phyloP scores from a whole-genome alignment of 2,797 vertebrate genomes.

The Gymnothorax reevesii region DNA sequence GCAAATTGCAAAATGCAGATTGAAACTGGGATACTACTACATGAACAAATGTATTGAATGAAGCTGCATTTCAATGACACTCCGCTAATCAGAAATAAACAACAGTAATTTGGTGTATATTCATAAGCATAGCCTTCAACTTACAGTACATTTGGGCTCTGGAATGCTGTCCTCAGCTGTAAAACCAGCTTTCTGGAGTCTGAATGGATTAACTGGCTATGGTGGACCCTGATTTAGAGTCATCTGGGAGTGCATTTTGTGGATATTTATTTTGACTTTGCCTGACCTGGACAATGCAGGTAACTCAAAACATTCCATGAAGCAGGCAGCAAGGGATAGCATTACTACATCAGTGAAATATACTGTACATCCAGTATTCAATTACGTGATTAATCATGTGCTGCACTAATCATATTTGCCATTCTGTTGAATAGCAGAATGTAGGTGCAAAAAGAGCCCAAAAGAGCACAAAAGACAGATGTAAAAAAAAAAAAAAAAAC shows the following conservation, averaged over 20 bases:
- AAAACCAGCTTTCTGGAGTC: too few species aligned
- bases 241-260: background rate
- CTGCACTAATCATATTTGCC: background rate
- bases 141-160: too few species aligned
- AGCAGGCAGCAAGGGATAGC: background rate
- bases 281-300: background rate
- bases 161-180: too few species aligned
- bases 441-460: background rate
- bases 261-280: background rate
- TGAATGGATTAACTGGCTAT: too few species aligned
- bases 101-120: too few species aligned
- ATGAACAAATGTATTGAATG: too few species aligned
- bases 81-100: too few species aligned
- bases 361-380: background rate
- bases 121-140: too few species aligned
- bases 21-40: too few species aligned
- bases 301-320: background rate
- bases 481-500: background rate
- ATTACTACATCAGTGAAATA: background rate
- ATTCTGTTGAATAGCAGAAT: background rate
- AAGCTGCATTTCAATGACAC: too few species aligned
- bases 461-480: background rate
- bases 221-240: background rate
- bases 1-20: too few species aligned
- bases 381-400: too few species aligned